Conservation (phyloP, 2,888 invertebrate species). For the Ichneumoninae sp. region DNA sequence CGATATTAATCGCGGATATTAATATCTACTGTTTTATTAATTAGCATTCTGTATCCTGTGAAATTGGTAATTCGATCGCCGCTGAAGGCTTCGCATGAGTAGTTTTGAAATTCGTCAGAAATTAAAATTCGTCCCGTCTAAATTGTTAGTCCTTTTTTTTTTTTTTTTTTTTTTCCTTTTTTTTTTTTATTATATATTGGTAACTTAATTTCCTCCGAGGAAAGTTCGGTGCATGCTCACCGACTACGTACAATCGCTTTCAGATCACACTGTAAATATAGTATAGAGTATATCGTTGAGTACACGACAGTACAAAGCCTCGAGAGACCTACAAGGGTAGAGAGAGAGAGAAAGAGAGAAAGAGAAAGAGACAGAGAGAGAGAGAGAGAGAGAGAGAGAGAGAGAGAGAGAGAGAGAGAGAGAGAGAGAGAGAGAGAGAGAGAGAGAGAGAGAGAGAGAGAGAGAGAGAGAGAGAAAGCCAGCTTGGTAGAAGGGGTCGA, state of each 20-base stretch:
- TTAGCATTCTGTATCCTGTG: slow-evolving; percentile 59
- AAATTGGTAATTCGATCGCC: background rate
- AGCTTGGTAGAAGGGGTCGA: slow-evolving; percentile 68
- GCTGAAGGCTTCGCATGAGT: background rate
- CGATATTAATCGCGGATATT: slow-evolving; percentile 65
- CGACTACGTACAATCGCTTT: slow-evolving; percentile 82
- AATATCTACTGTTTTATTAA: slow-evolving; percentile 69
- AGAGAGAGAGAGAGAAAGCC: background rate
- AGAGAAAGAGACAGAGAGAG: too few species aligned
- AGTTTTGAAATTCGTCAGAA: background rate
- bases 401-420: too few species aligned
- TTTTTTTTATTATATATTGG: too few species aligned
- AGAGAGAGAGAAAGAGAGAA: slow-evolving; percentile 28
- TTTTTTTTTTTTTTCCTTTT: too few species aligned
- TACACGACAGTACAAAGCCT: slow-evolving; percentile 47
- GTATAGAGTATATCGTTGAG: slow-evolving; percentile 27
- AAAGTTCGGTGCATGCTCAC: slow-evolving; percentile 75
- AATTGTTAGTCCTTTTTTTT: background rate
- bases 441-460: background rate
- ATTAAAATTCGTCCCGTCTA: background rate
- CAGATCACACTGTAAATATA: slow-evolving; percentile 78
- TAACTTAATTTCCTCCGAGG: slow-evolving; percentile 77
- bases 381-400: too few species aligned
- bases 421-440: too few species aligned
- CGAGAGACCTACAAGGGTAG: slow-evolving; percentile 65